Conservation (phyloP, 37 sponge, comb jelly and placozoan species). For the Crambe crambe region DNA sequence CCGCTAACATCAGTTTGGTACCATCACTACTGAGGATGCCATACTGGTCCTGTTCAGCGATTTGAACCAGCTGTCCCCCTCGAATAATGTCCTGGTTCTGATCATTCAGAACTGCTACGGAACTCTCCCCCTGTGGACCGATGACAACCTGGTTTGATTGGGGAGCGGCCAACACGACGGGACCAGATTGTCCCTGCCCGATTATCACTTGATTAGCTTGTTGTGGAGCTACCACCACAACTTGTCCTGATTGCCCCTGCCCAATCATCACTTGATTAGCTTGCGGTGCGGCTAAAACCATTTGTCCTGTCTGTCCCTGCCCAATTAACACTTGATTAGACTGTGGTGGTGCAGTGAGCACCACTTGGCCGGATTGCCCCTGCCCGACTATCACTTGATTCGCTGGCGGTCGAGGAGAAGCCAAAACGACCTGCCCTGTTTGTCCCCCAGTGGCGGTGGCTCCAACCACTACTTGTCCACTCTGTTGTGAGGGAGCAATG, state of each 20-base stretch:
- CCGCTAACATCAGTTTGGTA: not conserved
- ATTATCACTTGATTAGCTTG: not conserved
- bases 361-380: not conserved
- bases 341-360: not conserved
- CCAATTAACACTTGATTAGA: not conserved
- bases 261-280: not conserved
- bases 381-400: not conserved
- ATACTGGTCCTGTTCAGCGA: slow-evolving; percentile 1
- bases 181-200: not conserved
- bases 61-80: slow-evolving; percentile 10
- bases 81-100: not conserved
- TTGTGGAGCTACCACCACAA: not conserved
- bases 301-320: not conserved
- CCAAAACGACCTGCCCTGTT: not conserved
- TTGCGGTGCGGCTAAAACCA: not conserved
- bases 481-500: not conserved
- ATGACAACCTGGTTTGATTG: not conserved
- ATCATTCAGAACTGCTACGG: not conserved
- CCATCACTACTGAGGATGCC: slow-evolving; percentile 14
- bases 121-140: not conserved
- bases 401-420: not conserved
- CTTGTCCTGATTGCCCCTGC: slow-evolving; percentile 2
- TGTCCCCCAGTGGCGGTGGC: not conserved
- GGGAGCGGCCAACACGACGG: not conserved
- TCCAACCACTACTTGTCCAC: not conserved